These are phyloP conservation scores for Nasonia giraulti DNA, from an alignment of 1,140 invertebrate genomes.

Conservation along the genomic window DNA sequence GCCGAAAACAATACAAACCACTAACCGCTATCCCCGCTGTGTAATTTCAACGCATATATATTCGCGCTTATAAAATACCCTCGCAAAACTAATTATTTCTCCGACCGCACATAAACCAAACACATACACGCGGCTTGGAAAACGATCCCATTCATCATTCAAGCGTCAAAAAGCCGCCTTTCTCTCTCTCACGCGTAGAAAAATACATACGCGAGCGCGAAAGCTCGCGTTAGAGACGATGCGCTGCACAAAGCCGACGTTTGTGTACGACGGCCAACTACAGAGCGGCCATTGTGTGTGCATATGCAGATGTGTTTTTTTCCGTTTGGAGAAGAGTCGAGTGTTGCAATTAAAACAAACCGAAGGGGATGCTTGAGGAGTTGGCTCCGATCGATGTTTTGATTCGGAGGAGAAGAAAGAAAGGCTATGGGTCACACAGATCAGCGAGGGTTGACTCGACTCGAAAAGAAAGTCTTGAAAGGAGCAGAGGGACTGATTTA, in stretches of 20 bases:
- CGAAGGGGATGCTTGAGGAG: neutral
- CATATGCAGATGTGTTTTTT: neutral
- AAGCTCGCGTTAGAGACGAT: neutral
- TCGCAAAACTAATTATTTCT: conserved; percentile 36
- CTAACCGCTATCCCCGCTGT: neutral
- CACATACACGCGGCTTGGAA: neutral
- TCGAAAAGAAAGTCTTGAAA: neutral
- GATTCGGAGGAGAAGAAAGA: no score
- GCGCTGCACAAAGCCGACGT: neutral
- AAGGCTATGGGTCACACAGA: no score
- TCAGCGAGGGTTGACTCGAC: no score
- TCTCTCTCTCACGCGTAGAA: neutral
- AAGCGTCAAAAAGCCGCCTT: conserved; percentile 34
- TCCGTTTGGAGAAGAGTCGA: neutral
- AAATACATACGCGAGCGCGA: neutral
- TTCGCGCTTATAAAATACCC: conserved; percentile 28
- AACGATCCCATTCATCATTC: conserved; percentile 34
- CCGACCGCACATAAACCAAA: neutral
- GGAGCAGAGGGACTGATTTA: neutral
- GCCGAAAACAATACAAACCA: conserved; percentile 5
- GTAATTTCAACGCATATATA: conserved; percentile 1
- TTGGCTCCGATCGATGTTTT: no score
- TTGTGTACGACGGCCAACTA: neutral
- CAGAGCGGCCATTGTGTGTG: neutral
- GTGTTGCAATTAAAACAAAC: neutral